Percentiles rank a stretch among this genome's conserved stretches.
Conservation (phyloP, 1,140 invertebrate genomes). For the Scylla paramamosain region DNA sequence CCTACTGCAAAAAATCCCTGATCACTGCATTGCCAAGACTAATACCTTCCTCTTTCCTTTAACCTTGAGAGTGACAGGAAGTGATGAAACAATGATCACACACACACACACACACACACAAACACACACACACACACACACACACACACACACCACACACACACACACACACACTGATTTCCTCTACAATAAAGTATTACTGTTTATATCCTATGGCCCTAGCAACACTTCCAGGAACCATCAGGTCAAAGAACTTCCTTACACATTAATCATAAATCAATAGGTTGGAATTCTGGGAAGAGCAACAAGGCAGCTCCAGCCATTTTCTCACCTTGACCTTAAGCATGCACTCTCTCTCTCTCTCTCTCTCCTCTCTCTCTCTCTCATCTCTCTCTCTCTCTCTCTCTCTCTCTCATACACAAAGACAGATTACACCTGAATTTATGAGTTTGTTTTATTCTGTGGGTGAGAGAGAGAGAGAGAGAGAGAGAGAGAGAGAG, state of each 20-base stretch:
- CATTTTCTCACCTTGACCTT: not conserved
- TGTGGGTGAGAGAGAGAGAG: no score
- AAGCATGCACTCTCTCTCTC: not conserved
- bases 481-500: no score
- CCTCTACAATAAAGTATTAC: not conserved
- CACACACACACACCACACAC: not conserved
- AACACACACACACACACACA: conserved; percentile 2
- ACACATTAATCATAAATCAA: not conserved
- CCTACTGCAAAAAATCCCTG: no score
- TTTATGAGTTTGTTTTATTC: not conserved
- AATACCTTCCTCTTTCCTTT: not conserved
- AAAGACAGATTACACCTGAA: not conserved
- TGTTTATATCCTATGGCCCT: not conserved
- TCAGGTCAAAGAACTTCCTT: not conserved
- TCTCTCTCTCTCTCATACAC: not conserved
- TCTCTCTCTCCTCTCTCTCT: not conserved
- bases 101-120: not conserved
- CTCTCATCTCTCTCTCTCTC: not conserved
- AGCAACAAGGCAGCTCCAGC: not conserved
- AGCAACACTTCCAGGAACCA: not conserved
- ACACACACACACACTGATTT: not conserved
- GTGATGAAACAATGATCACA: not conserved
- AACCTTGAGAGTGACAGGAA: not conserved
- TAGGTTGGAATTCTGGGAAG: not conserved
- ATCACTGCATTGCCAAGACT: no score